Evolutionary conservation across 92 coral and sea anemone species (phyloP).

Genomic region (Parazoanthus atlanticus): DNA sequence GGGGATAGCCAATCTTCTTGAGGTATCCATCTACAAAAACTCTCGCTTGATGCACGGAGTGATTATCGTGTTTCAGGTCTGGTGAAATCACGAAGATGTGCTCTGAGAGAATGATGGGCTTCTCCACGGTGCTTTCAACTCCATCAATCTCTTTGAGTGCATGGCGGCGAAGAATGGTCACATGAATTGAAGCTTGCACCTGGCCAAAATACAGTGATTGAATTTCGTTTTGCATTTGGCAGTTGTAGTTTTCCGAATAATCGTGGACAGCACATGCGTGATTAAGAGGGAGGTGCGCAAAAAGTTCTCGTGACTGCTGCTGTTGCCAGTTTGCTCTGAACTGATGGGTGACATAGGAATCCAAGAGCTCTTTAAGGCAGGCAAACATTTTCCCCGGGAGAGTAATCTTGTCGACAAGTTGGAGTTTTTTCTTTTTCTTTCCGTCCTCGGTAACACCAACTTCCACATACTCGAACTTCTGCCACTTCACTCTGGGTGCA

Average conservation of each 20-base stretch:
- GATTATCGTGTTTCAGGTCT: constrained; percentile 43
- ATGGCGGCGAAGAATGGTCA: constrained; percentile 9
- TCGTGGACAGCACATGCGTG: constrained; percentile 19
- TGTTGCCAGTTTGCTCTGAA: constrained; percentile 46
- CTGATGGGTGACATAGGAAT: constrained; percentile 34
- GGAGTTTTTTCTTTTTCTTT: not conserved
- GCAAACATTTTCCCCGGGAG: constrained; percentile 42
- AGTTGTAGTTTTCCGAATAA: constrained; percentile 13
- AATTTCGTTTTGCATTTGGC: constrained; percentile 40
- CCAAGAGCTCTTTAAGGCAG: constrained; percentile 18
- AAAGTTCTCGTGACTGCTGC: constrained; percentile 26
- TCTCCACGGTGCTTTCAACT: not conserved
- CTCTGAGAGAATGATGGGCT: constrained; percentile 21
- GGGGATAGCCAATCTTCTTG: constrained; percentile 25
- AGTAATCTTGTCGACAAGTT: not conserved
- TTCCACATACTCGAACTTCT: constrained; percentile 25
- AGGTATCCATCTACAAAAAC: constrained; percentile 31
- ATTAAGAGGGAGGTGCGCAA: constrained; percentile 34
- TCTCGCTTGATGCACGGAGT: constrained; percentile 50
- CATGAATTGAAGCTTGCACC: constrained; percentile 15
- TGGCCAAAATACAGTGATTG: constrained; percentile 39
- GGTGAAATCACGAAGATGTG: constrained; percentile 45
- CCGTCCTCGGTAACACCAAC: not conserved
- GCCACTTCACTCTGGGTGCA: constrained; percentile 13
- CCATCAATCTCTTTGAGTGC: constrained; percentile 16